A percentile compares a stretch with the other conserved stretches of the same genome.
These are phyloP conservation scores for Ridgeia piscesae DNA, from an alignment of 1,140 invertebrate species.

Conservation along the genomic window DNA sequence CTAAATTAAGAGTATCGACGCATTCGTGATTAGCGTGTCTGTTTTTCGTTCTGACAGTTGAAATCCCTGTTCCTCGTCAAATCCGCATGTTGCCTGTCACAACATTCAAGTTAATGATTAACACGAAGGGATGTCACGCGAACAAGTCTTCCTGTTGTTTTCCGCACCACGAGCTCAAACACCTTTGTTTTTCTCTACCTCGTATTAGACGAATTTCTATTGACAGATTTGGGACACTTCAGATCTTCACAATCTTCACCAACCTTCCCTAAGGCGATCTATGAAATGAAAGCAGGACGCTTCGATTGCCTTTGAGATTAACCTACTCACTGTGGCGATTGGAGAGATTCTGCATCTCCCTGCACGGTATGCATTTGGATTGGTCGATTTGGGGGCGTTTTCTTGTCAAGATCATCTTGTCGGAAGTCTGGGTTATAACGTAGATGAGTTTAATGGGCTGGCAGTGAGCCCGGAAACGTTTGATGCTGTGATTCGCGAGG, in stretches of 20 bases:
- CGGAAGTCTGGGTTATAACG: neutral
- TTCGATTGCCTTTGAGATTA: neutral
- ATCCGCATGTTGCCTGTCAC: neutral
- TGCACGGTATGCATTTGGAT: no score
- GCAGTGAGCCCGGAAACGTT: neutral
- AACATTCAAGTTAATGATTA: neutral
- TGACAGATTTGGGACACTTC: neutral
- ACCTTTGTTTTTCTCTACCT: neutral
- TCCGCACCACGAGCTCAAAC: neutral
- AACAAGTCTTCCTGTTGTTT: neutral
- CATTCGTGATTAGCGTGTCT: neutral
- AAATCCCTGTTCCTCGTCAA: neutral
- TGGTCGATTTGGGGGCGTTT: neutral
- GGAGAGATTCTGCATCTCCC: neutral
- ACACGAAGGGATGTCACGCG: neutral
- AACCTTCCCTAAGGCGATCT: neutral
- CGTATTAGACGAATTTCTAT: neutral
- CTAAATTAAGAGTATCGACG: neutral
- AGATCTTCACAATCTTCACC: neutral
- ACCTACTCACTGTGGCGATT: neutral
- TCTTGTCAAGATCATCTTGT: neutral
- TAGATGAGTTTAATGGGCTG: neutral
- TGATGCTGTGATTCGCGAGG: no score
- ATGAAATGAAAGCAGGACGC: neutral
- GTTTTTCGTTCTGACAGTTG: neutral